Percentiles rank a stretch among this genome's conserved stretches.
phyloP scores from a whole-genome alignment of 2,888 invertebrate species.

The Petrolisthes manimaculis region DNA sequence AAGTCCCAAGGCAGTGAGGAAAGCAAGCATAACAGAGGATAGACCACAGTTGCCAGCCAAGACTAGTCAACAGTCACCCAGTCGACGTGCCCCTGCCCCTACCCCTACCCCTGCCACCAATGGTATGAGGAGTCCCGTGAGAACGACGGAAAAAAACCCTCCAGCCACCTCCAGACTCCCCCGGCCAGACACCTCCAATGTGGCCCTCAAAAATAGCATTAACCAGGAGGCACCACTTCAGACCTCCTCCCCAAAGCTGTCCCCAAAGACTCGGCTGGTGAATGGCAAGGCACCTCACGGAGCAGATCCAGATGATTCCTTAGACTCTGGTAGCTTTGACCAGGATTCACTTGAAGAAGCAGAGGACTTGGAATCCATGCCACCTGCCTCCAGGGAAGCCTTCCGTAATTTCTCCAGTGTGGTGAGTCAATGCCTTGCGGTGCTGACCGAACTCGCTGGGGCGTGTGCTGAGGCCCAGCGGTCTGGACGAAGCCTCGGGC shows the following conservation, averaged over 20 bases:
- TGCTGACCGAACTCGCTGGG: conserved; percentile 72
- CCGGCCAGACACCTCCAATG: conserved; percentile 47
- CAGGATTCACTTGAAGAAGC: conserved; percentile 66
- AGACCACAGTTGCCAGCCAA: conserved; percentile 52
- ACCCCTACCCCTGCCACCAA: conserved; percentile 49
- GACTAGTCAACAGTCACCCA: conserved; percentile 57
- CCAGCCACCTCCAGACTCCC: conserved; percentile 43
- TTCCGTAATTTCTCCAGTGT: conserved; percentile 55
- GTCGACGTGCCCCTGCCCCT: conserved; percentile 39
- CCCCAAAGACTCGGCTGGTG: conserved; percentile 53
- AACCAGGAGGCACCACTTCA: conserved; percentile 64
- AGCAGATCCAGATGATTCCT: conserved; percentile 63
- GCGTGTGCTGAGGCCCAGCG: conserved; percentile 81
- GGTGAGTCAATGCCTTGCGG: conserved; percentile 52
- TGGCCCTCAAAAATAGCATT: conserved; percentile 48
- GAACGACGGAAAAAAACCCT: conserved; percentile 29
- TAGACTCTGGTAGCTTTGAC: conserved; percentile 67
- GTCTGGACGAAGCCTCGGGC: conserved; percentile 81
- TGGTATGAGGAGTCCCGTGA: conserved; percentile 46
- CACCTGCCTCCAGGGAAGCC: conserved; percentile 63
- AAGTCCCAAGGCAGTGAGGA: conserved; percentile 47
- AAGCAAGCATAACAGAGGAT: conserved; percentile 35
- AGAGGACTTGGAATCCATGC: conserved; percentile 64
- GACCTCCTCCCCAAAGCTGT: conserved; percentile 66
- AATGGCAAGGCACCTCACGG: conserved; percentile 58